Percentiles rank a stretch among this genome's conserved stretches.
phyloP scores from a whole-genome alignment of 1,140 invertebrate species.

The Apis laboriosa region DNA sequence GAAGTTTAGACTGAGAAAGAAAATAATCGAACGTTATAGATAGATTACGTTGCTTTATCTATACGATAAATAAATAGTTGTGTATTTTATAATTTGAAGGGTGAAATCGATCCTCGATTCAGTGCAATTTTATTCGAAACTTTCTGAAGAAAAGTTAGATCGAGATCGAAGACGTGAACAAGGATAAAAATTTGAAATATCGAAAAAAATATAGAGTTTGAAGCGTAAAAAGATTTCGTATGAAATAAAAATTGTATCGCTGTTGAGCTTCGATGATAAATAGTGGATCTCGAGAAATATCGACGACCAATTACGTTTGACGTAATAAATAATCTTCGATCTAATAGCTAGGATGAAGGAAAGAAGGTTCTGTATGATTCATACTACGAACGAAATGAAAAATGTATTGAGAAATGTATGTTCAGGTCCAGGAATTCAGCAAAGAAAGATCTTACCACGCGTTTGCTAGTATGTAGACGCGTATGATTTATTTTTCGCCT shows the following conservation, averaged over 20 bases:
- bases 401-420: slow-evolving; percentile 28
- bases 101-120: no score
- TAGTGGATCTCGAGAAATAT: neutral
- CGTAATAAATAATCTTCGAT: slow-evolving; percentile 16
- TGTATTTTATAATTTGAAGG: no score
- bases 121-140: no score
- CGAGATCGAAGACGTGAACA: neutral
- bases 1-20: neutral
- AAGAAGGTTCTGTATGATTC: neutral
- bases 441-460: slow-evolving; percentile 18
- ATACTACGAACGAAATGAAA: neutral
- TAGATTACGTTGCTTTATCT: neutral
- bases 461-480: slow-evolving; percentile 1
- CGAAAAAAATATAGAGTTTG: neutral
- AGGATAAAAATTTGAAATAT: neutral
- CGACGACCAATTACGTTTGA: slow-evolving; percentile 2
- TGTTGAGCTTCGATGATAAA: neutral
- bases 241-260: neutral
- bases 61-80: neutral
- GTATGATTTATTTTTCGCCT: slow-evolving; percentile 11
- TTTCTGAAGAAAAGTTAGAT: neutral
- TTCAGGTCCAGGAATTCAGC: neutral
- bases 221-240: neutral
- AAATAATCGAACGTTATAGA: neutral
- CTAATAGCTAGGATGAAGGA: neutral